phyloP scores from a whole-genome alignment of 1,140 invertebrate genomes.

The Prorops nasuta region DNA sequence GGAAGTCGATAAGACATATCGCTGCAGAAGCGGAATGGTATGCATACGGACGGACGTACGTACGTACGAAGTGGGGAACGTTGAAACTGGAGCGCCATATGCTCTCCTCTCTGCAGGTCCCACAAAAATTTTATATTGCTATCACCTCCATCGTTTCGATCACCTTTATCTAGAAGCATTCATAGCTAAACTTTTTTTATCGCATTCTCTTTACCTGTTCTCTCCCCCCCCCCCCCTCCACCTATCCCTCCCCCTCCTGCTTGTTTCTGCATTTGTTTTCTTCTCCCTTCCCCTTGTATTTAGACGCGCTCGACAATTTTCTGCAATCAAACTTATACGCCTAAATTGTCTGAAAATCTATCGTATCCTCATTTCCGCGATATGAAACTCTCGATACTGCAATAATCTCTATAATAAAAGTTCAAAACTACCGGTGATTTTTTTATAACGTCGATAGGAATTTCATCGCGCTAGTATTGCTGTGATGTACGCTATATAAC shows the following conservation, averaged over 20 bases:
- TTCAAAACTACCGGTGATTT: no score
- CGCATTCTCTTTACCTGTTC: slow-evolving; percentile 14
- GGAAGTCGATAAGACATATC: slow-evolving; percentile 33
- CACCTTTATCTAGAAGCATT: slow-evolving; percentile 31
- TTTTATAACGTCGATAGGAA: no score
- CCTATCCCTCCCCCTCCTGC: neutral
- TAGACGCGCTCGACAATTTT: no score
- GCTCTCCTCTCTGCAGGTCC: slow-evolving; percentile 24
- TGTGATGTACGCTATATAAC: no score
- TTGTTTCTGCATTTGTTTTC: neutral
- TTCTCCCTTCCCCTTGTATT: neutral
- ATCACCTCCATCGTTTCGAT: slow-evolving; percentile 34
- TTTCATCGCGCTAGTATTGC: no score
- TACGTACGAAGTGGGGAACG: slow-evolving; percentile 20
- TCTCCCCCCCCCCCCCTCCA: neutral
- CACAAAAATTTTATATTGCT: slow-evolving; percentile 40
- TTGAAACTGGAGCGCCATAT: slow-evolving; percentile 28
- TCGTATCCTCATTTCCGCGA: no score
- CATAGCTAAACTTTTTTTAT: slow-evolving; percentile 24
- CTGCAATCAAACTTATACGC: no score
- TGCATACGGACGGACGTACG: slow-evolving; percentile 22
- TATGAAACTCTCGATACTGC: no score
- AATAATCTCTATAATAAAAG: no score
- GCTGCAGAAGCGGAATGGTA: slow-evolving; percentile 24
- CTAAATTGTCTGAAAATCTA: no score